phyloP scores from a whole-genome alignment of 2,888 invertebrate genomes.

The Protodeltote pygarga region DNA sequence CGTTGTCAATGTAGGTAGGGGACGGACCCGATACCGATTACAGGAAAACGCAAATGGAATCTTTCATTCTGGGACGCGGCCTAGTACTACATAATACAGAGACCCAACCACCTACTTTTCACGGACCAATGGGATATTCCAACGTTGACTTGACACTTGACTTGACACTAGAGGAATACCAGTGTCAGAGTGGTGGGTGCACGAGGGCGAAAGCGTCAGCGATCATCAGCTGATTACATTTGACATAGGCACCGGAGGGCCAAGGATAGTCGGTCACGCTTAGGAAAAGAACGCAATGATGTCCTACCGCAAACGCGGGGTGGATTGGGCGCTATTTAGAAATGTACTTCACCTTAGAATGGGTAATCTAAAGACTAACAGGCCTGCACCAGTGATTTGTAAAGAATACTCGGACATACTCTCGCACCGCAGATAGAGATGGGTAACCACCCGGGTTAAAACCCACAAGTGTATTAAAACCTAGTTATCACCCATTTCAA shows the following conservation, averaged over 20 bases:
- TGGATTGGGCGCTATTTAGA: slow-evolving; percentile 6
- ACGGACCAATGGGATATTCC: slow-evolving; percentile 18
- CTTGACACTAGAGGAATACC: slow-evolving; percentile 14
- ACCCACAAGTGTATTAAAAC: too few species aligned
- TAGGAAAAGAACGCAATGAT: too few species aligned
- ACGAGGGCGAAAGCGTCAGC: slow-evolving; percentile 23
- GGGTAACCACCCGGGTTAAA: too few species aligned
- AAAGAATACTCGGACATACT: neutral
- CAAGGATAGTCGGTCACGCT: too few species aligned
- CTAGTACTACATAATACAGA: neutral
- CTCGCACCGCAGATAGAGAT: neutral
- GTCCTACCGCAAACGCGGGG: slow-evolving; percentile 1
- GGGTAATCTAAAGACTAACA: neutral
- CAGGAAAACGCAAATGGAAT: neutral
- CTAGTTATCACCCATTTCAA: too few species aligned
- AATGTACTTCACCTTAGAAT: neutral
- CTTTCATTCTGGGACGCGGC: neutral
- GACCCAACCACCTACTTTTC: slow-evolving; percentile 32
- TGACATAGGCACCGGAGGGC: too few species aligned
- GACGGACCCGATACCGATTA: slow-evolving; percentile 16
- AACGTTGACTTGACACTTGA: slow-evolving; percentile 50
- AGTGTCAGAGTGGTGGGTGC: slow-evolving; percentile 35
- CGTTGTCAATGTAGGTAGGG: slow-evolving; percentile 26
- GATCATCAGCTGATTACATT: slow-evolving; percentile 43
- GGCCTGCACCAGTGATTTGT: neutral